Conservation (phyloP, 2,113 vertebrate genomes). For the Datnioides undecimradiatus region DNA sequence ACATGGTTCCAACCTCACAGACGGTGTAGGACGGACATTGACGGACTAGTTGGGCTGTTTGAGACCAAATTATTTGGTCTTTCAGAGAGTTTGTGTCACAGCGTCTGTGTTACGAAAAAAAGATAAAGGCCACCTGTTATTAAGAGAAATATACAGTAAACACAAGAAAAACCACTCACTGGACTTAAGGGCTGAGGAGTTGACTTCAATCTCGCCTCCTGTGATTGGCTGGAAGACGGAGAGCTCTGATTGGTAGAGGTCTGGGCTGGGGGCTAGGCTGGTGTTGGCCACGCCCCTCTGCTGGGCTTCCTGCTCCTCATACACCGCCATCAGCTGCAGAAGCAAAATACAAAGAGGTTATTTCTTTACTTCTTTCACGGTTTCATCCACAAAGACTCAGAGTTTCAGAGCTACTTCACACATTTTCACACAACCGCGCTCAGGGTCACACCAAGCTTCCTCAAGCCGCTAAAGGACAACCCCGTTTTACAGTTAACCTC, state of each 20-base stretch:
- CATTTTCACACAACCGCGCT: background rate
- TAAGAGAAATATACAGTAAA: background rate
- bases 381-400: background rate
- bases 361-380: background rate
- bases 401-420: background rate
- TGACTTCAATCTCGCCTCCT: constrained; percentile 97
- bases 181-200: constrained; percentile 91
- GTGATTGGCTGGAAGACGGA: constrained; percentile 90
- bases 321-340: constrained; percentile 94
- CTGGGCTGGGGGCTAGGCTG: constrained; percentile 85
- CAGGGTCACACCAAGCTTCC: background rate
- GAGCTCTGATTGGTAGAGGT: constrained; percentile 90
- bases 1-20: background rate
- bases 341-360: background rate
- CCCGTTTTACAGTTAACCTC: background rate
- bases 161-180: constrained; percentile 80
- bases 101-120: too few relatives aligned
- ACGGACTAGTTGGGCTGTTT: too few relatives aligned
- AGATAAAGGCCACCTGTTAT: background rate
- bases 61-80: background rate
- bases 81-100: too few relatives aligned
- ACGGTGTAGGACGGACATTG: background rate
- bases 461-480: background rate
- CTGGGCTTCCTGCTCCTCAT: constrained; percentile 92
- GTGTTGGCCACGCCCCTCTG: constrained; percentile 79